phyloP scores from a whole-genome alignment of 1,140 invertebrate species.

The Listronotus bonariensis region DNA sequence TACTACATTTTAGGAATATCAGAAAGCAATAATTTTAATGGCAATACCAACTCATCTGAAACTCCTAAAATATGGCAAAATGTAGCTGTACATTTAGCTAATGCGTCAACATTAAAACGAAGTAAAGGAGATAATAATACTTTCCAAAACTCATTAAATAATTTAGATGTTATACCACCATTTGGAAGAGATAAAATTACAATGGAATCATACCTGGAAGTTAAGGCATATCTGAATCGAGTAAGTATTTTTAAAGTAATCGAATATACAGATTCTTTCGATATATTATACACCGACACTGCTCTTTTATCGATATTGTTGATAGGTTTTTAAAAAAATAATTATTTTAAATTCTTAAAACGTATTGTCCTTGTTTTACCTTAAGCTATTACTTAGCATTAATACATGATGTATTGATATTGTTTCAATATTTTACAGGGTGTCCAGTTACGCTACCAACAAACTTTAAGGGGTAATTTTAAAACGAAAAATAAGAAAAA shows the following conservation, averaged over 20 bases:
- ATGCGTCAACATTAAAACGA: slow-evolving; percentile 58
- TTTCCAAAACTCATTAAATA: slow-evolving; percentile 61
- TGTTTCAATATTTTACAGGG: too few relatives aligned
- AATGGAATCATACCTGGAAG: slow-evolving; percentile 63
- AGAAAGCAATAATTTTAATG: slow-evolving; percentile 53
- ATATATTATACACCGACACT: too few relatives aligned
- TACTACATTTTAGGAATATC: slow-evolving; percentile 68
- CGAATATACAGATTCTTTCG: too few relatives aligned
- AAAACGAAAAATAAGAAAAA: too few relatives aligned
- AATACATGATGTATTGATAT: too few relatives aligned
- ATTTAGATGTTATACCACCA: slow-evolving; percentile 73
- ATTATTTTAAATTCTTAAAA: too few relatives aligned
- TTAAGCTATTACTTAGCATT: too few relatives aligned
- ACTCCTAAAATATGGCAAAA: slow-evolving; percentile 77
- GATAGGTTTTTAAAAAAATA: too few relatives aligned
- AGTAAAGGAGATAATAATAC: slow-evolving; percentile 52
- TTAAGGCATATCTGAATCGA: slow-evolving; percentile 70
- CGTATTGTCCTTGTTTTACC: too few relatives aligned
- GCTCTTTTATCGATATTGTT: too few relatives aligned
- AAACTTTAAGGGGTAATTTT: too few relatives aligned
- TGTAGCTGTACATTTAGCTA: slow-evolving; percentile 72
- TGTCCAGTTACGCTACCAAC: too few relatives aligned
- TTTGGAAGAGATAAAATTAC: slow-evolving; percentile 67
- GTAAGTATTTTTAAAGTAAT: slow-evolving; percentile 46
- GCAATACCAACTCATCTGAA: slow-evolving; percentile 55